These are phyloP conservation scores for Phoebastria nigripes DNA, from an alignment of 2,797 vertebrate species.

Conservation along the genomic window DNA sequence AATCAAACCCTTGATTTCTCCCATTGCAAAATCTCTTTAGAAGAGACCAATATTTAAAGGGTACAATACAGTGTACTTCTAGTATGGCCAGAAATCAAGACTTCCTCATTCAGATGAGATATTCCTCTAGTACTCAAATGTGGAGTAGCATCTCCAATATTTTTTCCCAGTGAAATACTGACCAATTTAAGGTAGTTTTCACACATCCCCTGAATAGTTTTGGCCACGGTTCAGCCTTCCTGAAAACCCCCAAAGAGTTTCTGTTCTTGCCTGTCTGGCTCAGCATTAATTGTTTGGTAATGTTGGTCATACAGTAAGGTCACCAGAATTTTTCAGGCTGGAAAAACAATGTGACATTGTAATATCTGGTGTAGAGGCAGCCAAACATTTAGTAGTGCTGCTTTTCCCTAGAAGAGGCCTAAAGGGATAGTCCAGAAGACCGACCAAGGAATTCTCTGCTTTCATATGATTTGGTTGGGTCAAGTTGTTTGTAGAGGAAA, in stretches of 20 bases:
- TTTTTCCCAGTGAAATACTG: not conserved
- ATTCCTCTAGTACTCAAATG: not conserved
- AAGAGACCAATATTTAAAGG: not conserved
- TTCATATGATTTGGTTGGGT: not conserved
- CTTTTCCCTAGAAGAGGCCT: not conserved
- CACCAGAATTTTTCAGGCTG: not conserved
- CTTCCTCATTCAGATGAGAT: not conserved
- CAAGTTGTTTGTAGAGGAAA: not conserved
- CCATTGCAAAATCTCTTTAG: not conserved
- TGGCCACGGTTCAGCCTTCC: not conserved
- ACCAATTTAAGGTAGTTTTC: not conserved
- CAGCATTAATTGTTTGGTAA: not conserved
- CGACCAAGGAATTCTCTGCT: not conserved
- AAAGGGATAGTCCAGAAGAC: not conserved
- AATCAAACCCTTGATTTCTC: not conserved
- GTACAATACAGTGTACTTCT: not conserved
- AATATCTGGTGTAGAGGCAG: not conserved
- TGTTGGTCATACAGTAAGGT: not conserved
- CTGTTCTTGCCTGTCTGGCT: not conserved
- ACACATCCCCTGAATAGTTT: not conserved
- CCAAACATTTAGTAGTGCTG: not conserved
- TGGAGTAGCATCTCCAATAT: not conserved
- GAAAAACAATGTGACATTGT: not conserved
- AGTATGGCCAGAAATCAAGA: not conserved
- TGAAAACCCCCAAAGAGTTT: not conserved